Conservation (phyloP, 2,888 invertebrate genomes). For the Metopia argyrocephala region DNA sequence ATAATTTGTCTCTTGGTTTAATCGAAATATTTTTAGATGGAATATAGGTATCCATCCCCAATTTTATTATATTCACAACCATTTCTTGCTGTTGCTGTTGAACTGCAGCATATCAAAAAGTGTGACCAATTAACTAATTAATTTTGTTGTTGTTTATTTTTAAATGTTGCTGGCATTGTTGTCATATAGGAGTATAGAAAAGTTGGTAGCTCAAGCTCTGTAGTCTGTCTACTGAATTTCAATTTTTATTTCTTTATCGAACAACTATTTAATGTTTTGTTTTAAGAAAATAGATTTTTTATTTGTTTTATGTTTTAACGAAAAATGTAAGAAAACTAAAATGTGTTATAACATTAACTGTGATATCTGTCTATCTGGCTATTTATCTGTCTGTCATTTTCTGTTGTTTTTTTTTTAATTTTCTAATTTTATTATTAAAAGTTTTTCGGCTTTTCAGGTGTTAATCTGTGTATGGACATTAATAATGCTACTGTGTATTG, state of each 20-base stretch:
- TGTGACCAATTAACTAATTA: conserved; percentile 64
- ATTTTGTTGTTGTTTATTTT: conserved; percentile 49
- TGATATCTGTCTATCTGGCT: conserved; percentile 38
- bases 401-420: not conserved
- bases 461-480: conserved; percentile 48
- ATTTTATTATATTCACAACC: no score
- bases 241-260: conserved; percentile 4
- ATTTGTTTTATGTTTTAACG: conserved; percentile 11
- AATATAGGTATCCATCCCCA: no score
- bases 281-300: not conserved
- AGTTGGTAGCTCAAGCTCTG: conserved; percentile 13
- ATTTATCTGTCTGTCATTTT: conserved; percentile 47
- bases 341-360: no score
- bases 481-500: conserved; percentile 56
- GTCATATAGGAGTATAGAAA: not conserved
- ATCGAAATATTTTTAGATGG: no score
- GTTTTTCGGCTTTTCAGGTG: conserved; percentile 32
- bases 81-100: not conserved
- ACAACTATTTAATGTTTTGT: conserved; percentile 31
- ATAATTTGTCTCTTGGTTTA: no score
- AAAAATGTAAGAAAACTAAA: not conserved
- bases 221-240: not conserved
- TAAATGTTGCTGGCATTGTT: not conserved
- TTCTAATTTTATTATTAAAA: not conserved
- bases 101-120: conserved; percentile 50